Conservation (phyloP, 2,888 invertebrate genomes). For the Dolichomitus sp. region DNA sequence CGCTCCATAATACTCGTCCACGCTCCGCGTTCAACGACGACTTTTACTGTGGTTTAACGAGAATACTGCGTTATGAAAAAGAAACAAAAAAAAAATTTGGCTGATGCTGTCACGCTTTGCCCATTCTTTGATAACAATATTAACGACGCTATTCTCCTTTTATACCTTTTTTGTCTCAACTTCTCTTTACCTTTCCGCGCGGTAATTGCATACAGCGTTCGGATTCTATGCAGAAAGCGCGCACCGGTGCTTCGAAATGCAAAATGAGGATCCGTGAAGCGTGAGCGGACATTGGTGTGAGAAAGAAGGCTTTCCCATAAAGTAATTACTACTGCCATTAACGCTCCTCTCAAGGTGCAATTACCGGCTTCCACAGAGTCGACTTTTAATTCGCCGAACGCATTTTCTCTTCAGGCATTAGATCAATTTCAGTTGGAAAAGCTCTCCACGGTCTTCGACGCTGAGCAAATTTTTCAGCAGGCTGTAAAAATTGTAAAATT, state of each 20-base stretch:
- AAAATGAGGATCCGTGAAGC: constrained; percentile 40
- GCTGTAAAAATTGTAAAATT: not conserved
- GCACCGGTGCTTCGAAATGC: constrained; percentile 36
- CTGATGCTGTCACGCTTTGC: constrained; percentile 9
- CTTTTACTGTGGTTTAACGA: constrained; percentile 18
- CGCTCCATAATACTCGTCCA: constrained; percentile 23
- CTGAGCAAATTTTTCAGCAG: constrained; percentile 4
- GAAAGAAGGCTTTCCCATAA: constrained; percentile 49
- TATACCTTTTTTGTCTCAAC: constrained; percentile 22
- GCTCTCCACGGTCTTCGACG: not conserved
- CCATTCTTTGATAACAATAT: constrained; percentile 39
- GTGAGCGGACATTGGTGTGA: constrained; percentile 11
- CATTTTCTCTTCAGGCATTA: constrained; percentile 28
- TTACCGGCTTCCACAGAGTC: constrained; percentile 48
- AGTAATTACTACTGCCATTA: constrained; percentile 65
- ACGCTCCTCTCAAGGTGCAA: constrained; percentile 55
- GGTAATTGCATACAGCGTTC: constrained; percentile 45
- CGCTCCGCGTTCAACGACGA: constrained; percentile 6
- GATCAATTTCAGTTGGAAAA: constrained; percentile 44
- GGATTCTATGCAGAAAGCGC: not conserved
- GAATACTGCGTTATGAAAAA: not conserved
- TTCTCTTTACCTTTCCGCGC: not conserved
- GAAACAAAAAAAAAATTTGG: constrained; percentile 1
- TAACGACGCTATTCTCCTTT: constrained; percentile 26
- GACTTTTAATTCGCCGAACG: constrained; percentile 52